A percentile compares a stretch with the other conserved stretches of the same genome.
Evolutionary conservation across 2,113 vertebrate species (phyloP).

Genomic region (Phaetusa simplex): DNA sequence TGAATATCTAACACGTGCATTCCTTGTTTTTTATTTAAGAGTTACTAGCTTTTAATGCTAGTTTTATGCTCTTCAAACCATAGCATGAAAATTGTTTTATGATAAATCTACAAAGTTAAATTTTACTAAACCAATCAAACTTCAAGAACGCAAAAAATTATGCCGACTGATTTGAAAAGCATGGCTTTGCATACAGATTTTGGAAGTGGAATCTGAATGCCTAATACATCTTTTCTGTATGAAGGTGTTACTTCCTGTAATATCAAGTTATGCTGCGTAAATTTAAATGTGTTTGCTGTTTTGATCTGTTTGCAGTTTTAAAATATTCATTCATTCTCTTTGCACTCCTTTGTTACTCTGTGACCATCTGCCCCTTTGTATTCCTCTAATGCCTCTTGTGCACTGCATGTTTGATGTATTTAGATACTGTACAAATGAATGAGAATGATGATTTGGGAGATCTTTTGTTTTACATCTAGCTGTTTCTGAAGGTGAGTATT

Average conservation of each 20-base stretch:
- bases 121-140: background rate
- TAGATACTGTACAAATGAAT: constrained; percentile 13
- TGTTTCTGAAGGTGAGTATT: constrained; percentile 65
- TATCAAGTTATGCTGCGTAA: background rate
- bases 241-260: background rate
- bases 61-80: background rate
- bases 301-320: constrained; percentile 7
- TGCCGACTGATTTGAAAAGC: constrained; percentile 13
- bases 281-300: constrained; percentile 38
- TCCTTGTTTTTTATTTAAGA: background rate
- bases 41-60: background rate
- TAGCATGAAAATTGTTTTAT: background rate
- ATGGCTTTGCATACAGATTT: constrained; percentile 37
- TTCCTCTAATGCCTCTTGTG: constrained; percentile 48
- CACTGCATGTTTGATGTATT: constrained; percentile 44
- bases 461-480: constrained; percentile 49
- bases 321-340: constrained; percentile 25
- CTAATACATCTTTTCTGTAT: background rate
- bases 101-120: background rate
- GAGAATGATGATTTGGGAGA: constrained; percentile 53
- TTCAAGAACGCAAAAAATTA: background rate
- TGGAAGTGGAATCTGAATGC: constrained; percentile 29
- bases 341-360: background rate
- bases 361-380: constrained; percentile 27
- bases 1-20: background rate